Conservation (phyloP, 2,113 vertebrate species). For the Ctenomys sociabilis region DNA sequence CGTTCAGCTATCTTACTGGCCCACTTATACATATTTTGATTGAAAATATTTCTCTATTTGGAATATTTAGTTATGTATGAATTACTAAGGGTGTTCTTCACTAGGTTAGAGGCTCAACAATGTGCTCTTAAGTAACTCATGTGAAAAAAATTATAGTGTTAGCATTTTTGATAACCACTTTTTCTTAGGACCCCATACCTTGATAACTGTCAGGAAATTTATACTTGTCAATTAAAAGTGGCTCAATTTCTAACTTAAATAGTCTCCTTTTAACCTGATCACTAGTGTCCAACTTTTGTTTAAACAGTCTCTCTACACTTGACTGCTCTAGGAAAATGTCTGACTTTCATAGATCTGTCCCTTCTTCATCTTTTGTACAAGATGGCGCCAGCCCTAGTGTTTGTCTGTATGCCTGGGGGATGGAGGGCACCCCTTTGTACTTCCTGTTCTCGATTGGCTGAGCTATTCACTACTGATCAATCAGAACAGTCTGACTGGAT, state of each 20-base stretch:
- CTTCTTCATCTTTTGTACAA: not conserved
- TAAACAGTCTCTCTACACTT: not conserved
- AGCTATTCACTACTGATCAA: too few species aligned
- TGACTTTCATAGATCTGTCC: not conserved
- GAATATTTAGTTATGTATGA: constrained; percentile 8
- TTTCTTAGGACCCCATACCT: not conserved
- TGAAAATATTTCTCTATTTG: not conserved
- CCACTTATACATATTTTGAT: not conserved
- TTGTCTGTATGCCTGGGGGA: not conserved
- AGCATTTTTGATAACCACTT: not conserved
- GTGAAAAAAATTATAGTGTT: not conserved
- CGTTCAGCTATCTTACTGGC: too few species aligned
- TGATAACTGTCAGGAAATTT: not conserved
- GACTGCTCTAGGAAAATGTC: not conserved
- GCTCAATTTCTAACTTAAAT: not conserved
- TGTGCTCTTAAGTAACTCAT: not conserved
- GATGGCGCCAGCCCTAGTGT: too few species aligned
- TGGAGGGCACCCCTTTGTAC: not conserved
- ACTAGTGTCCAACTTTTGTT: not conserved
- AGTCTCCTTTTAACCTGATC: not conserved
- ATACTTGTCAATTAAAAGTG: not conserved
- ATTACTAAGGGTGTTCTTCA: not conserved
- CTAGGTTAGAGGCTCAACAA: not conserved
- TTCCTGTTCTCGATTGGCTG: not conserved
- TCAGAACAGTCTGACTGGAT: not conserved